Evolutionary conservation across 2,113 vertebrate genomes (phyloP).

Genomic region (Neodontobutis hainanensis): DNA sequence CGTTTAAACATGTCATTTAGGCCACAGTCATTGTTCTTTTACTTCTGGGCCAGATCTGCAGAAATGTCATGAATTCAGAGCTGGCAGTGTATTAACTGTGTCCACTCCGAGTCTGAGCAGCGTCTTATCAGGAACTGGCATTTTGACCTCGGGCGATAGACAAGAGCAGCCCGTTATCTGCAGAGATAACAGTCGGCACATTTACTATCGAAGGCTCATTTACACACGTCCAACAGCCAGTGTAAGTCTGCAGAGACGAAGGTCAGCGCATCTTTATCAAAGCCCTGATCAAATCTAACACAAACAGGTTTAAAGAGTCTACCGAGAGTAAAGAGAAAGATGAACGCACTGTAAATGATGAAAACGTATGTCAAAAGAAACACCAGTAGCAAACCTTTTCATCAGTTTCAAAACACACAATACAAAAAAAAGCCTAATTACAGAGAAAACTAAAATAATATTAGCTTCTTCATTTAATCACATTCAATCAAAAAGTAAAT

Average conservation of each 20-base stretch:
- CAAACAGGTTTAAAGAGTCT: neutral
- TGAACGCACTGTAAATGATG: too few species aligned
- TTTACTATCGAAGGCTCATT: slow-evolving; percentile 38
- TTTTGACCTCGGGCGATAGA: slow-evolving; percentile 52
- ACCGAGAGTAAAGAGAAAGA: neutral
- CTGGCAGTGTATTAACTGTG: slow-evolving; percentile 12
- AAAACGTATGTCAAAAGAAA: too few species aligned
- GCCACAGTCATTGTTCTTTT: too few species aligned
- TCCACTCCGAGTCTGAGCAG: slow-evolving; percentile 31
- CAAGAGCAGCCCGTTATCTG: slow-evolving; percentile 26
- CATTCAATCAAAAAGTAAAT: too few species aligned
- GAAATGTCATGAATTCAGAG: slow-evolving; percentile 62
- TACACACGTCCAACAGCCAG: slow-evolving; percentile 45
- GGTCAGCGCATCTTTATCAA: neutral
- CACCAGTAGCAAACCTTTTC: too few species aligned
- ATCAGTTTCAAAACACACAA: too few species aligned
- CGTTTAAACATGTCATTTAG: neutral
- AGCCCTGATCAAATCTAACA: neutral
- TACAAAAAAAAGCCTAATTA: too few species aligned
- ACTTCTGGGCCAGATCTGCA: neutral
- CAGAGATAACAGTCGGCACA: slow-evolving; percentile 31
- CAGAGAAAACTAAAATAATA: too few species aligned
- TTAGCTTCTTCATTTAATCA: too few species aligned
- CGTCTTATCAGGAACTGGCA: slow-evolving; percentile 50
- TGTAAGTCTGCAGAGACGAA: neutral